Conservation (phyloP, 2,113 vertebrate species). For the Ornithorhynchus anatinus region DNA sequence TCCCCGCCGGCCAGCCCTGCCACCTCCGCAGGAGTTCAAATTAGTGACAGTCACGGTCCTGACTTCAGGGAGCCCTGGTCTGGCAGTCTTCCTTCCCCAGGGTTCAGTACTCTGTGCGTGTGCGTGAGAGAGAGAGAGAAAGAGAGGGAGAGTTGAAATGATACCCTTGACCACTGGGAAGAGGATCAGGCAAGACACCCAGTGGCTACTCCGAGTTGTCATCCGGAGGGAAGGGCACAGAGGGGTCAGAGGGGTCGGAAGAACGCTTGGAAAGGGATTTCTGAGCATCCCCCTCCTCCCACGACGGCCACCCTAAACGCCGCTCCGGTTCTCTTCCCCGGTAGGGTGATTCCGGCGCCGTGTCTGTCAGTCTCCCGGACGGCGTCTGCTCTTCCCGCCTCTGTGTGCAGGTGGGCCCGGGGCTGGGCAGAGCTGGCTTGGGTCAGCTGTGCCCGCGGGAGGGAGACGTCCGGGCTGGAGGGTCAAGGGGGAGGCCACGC, state of each 20-base stretch:
- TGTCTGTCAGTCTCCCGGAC: conserved; percentile 39
- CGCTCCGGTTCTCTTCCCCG: background rate
- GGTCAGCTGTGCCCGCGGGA: too few relatives aligned
- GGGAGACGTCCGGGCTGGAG: too few relatives aligned
- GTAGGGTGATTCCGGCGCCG: conserved; percentile 25
- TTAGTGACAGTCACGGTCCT: background rate
- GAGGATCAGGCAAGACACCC: background rate
- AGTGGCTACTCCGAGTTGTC: background rate
- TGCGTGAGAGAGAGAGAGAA: too few relatives aligned
- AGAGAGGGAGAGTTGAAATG: too few relatives aligned
- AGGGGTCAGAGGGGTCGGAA: background rate
- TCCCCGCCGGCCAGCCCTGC: too few relatives aligned
- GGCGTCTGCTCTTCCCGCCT: conserved; percentile 56
- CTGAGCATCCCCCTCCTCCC: background rate
- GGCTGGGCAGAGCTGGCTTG: too few relatives aligned
- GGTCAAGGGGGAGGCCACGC: too few relatives aligned
- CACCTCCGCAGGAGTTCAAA: background rate
- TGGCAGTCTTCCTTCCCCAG: background rate
- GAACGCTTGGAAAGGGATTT: background rate
- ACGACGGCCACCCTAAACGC: background rate
- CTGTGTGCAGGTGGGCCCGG: conserved; percentile 66
- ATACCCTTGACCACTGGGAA: too few relatives aligned
- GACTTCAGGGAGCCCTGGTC: background rate
- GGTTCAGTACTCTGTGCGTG: background rate
- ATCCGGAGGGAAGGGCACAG: background rate